phyloP scores from a whole-genome alignment of 2,888 invertebrate species.

The Tricholauxania praeusta region DNA sequence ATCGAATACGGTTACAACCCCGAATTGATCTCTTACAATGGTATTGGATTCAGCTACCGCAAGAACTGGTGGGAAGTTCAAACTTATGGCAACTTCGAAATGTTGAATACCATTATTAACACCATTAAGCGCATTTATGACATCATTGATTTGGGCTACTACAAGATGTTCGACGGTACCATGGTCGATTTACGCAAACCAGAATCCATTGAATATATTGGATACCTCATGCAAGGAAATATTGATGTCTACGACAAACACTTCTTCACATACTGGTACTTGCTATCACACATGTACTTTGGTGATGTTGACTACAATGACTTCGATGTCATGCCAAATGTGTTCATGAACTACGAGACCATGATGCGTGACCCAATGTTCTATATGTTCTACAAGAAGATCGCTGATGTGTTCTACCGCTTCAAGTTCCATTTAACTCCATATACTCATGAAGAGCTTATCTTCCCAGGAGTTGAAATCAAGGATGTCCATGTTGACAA shows the following conservation, averaged over 20 bases:
- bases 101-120: slow-evolving; percentile 39
- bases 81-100: slow-evolving; percentile 61
- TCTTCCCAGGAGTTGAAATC: slow-evolving; percentile 73
- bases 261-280: slow-evolving; percentile 53
- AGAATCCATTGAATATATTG: slow-evolving; percentile 71
- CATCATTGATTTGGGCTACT: slow-evolving; percentile 69
- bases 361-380: slow-evolving; percentile 78
- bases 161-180: slow-evolving; percentile 52
- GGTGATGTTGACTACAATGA: slow-evolving; percentile 49
- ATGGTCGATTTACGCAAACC: slow-evolving; percentile 52
- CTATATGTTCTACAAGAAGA: slow-evolving; percentile 75
- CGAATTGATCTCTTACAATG: slow-evolving; percentile 73
- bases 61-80: slow-evolving; percentile 70
- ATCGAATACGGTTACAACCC: slow-evolving; percentile 73
- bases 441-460: slow-evolving; percentile 74
- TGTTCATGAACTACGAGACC: slow-evolving; percentile 74
- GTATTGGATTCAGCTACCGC: slow-evolving; percentile 75
- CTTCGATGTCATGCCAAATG: slow-evolving; percentile 70
- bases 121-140: slow-evolving; percentile 67
- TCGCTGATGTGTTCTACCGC: slow-evolving; percentile 71
- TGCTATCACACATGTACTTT: slow-evolving; percentile 46
- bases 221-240: slow-evolving; percentile 70
- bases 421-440: slow-evolving; percentile 72
- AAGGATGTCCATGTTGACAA: slow-evolving; percentile 75
- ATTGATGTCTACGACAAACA: slow-evolving; percentile 60